Conservation (phyloP, 1,140 invertebrate species). For the Glossosoma conforme region DNA sequence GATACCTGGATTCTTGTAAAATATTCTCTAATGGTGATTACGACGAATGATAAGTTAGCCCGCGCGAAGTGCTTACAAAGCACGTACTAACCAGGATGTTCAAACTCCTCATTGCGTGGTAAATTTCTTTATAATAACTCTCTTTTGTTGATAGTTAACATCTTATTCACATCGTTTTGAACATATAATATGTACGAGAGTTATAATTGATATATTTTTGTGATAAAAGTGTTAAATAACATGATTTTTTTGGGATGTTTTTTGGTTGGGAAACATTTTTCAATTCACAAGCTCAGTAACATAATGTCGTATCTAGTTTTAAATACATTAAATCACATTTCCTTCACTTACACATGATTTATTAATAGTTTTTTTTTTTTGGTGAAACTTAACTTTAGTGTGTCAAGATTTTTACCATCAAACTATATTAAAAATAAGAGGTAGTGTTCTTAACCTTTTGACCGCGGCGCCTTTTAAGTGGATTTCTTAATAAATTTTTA, state of each 20-base stretch:
- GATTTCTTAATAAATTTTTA: too few species aligned
- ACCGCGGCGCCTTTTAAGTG: too few species aligned
- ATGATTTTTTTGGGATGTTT: neutral
- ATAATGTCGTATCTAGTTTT: neutral
- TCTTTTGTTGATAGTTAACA: too few species aligned
- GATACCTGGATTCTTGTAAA: too few species aligned
- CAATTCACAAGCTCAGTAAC: neutral
- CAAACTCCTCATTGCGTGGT: neutral
- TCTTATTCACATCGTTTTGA: too few species aligned
- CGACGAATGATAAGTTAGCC: neutral
- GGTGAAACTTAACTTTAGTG: neutral
- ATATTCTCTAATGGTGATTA: neutral
- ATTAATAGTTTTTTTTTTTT: neutral
- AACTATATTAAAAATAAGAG: neutral
- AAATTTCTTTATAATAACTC: too few species aligned
- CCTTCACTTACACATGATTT: neutral
- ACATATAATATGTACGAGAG: too few species aligned
- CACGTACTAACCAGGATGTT: slow-evolving; percentile 1
- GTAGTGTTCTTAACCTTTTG: too few species aligned
- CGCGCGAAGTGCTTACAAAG: neutral
- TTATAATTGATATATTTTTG: neutral
- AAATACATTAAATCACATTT: neutral
- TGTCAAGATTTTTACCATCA: neutral
- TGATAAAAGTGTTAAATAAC: neutral
- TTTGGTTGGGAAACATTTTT: neutral